Evolutionary conservation across 2,888 invertebrate genomes (phyloP).

Genomic region (Amphipyra tragopoginis): DNA sequence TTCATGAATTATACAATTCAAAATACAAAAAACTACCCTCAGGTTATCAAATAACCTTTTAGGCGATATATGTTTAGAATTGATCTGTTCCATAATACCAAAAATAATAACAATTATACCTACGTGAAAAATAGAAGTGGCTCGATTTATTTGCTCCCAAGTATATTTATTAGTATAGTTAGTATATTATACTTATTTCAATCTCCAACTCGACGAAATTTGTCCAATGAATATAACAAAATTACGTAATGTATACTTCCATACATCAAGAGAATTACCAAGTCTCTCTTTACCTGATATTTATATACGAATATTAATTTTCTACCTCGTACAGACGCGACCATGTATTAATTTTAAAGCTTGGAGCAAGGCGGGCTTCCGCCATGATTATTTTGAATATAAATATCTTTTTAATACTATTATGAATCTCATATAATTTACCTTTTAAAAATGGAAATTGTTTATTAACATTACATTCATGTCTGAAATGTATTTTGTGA

Average conservation of each 20-base stretch:
- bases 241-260: not conserved
- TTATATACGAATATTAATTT: conserved; percentile 23
- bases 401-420: conserved; percentile 37
- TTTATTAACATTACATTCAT: too few species aligned
- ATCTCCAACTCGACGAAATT: not conserved
- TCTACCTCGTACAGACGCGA: not conserved
- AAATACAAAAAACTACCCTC: too few species aligned
- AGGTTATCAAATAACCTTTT: too few species aligned
- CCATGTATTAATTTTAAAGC: conserved; percentile 3
- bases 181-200: not conserved
- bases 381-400: conserved; percentile 17
- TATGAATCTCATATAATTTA: not conserved
- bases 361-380: not conserved
- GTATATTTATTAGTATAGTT: too few species aligned
- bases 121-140: too few species aligned
- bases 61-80: too few species aligned
- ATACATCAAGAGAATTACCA: conserved; percentile 17
- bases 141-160: too few species aligned
- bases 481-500: too few species aligned
- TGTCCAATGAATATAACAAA: conserved; percentile 5
- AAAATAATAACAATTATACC: too few species aligned
- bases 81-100: too few species aligned
- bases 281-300: conserved; percentile 5
- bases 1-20: too few species aligned
- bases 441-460: too few species aligned